Evolutionary conservation across 1,140 invertebrate species (phyloP).

Genomic region (Drosophila grimshawi): DNA sequence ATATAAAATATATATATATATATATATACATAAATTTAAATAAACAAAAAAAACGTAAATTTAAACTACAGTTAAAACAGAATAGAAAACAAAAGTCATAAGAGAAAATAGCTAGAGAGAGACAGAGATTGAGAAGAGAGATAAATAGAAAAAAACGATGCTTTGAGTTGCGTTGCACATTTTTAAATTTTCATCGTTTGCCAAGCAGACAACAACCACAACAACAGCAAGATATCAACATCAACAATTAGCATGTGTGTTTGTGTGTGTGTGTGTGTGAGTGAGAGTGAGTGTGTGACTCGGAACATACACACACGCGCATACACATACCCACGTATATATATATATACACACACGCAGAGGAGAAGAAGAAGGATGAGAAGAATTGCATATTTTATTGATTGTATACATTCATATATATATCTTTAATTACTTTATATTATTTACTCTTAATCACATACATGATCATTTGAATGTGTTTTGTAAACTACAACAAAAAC

Average conservation of each 20-base stretch:
- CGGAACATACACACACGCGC: constrained; percentile 46
- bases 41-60: constrained; percentile 69
- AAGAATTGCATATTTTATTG: constrained; percentile 71
- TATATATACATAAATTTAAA: constrained; percentile 59
- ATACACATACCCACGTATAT: constrained; percentile 41
- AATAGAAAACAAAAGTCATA: constrained; percentile 53
- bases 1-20: constrained; percentile 57
- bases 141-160: constrained; percentile 60
- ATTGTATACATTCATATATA: constrained; percentile 64
- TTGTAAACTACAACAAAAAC: constrained; percentile 48
- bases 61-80: constrained; percentile 72
- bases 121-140: constrained; percentile 39
- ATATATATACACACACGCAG: constrained; percentile 41
- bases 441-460: constrained; percentile 76
- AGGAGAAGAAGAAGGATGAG: constrained; percentile 30
- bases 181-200: constrained; percentile 79
- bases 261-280: constrained; percentile 17
- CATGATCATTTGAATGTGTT: constrained; percentile 57
- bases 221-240: constrained; percentile 36
- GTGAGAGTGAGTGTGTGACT: constrained; percentile 4
- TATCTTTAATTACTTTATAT: constrained; percentile 59
- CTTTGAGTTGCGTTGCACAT: constrained; percentile 82
- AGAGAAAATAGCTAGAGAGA: constrained; percentile 46
- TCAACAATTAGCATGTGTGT: constrained; percentile 37
- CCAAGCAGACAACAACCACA: constrained; percentile 72